phyloP scores from a whole-genome alignment of 2,888 invertebrate species.

The Drepanosiphum platanoidis region DNA sequence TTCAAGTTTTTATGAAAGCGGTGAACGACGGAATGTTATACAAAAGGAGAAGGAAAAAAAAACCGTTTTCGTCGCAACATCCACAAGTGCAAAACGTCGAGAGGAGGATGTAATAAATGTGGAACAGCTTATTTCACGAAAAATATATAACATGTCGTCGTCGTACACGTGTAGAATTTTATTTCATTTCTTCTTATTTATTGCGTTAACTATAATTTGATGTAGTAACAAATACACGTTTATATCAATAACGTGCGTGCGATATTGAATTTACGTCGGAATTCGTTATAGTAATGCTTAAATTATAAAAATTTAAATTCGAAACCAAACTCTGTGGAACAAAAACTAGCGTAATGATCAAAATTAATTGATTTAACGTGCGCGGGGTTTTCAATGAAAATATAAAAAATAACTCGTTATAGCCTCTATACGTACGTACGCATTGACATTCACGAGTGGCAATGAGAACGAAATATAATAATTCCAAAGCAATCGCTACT shows the following conservation, averaged over 20 bases:
- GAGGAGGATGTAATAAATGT: constrained; percentile 8
- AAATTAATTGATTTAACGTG: not conserved
- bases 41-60: too few species aligned
- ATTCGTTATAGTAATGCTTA: not conserved
- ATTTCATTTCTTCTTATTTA: constrained; percentile 20
- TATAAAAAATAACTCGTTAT: not conserved
- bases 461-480: not conserved
- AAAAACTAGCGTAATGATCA: not conserved
- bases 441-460: not conserved
- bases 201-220: not conserved
- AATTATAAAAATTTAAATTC: not conserved
- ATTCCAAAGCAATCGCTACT: not conserved
- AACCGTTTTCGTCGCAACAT: constrained; percentile 30
- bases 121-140: constrained; percentile 38
- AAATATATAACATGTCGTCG: constrained; percentile 19
- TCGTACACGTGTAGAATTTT: not conserved
- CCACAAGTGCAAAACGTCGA: constrained; percentile 28
- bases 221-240: not conserved
- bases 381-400: not conserved
- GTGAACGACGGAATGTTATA: not conserved
- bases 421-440: too few species aligned
- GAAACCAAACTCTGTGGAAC: not conserved
- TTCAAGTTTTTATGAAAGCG: not conserved
- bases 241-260: not conserved
- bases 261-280: not conserved